These are phyloP conservation scores for Coleophora flavipennella DNA, from an alignment of 2,888 invertebrate species.

Conservation along the genomic window DNA sequence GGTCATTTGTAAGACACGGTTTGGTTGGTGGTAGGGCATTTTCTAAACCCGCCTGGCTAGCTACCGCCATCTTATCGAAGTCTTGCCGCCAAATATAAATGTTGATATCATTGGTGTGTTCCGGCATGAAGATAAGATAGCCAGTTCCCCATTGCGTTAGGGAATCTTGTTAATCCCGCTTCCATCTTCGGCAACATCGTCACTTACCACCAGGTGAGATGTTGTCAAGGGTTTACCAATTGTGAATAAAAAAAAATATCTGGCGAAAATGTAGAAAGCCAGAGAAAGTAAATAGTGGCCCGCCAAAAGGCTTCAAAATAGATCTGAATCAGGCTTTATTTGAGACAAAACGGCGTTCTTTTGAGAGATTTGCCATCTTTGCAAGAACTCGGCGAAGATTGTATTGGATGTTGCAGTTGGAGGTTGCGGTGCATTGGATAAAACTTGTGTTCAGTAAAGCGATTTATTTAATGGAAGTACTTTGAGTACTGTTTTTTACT, in stretches of 20 bases:
- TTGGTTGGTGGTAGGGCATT: too few relatives aligned
- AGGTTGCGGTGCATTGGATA: constrained; percentile 33
- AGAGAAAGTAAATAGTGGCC: constrained; percentile 63
- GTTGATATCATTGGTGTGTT: too few relatives aligned
- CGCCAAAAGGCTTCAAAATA: constrained; percentile 48
- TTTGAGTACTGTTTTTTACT: neutral
- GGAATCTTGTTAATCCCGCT: too few relatives aligned
- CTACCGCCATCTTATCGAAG: too few relatives aligned
- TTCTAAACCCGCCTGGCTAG: too few relatives aligned
- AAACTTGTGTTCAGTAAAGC: constrained; percentile 13
- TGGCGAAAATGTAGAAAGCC: constrained; percentile 45
- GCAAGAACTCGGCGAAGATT: constrained; percentile 44
- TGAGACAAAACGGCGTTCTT: constrained; percentile 63
- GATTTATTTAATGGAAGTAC: constrained; percentile 1
- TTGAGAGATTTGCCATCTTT: constrained; percentile 66
- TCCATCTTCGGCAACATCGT: too few relatives aligned
- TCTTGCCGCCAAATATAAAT: too few relatives aligned
- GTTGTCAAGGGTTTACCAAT: too few relatives aligned
- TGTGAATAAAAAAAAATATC: constrained; percentile 8
- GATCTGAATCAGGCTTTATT: constrained; percentile 68
- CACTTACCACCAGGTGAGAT: too few relatives aligned
- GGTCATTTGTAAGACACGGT: too few relatives aligned
- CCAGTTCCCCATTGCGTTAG: too few relatives aligned
- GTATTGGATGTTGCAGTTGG: constrained; percentile 52
- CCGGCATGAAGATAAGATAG: too few relatives aligned